Conservation (phyloP, 2,888 invertebrate genomes). For the Argynnis bischoffii region DNA sequence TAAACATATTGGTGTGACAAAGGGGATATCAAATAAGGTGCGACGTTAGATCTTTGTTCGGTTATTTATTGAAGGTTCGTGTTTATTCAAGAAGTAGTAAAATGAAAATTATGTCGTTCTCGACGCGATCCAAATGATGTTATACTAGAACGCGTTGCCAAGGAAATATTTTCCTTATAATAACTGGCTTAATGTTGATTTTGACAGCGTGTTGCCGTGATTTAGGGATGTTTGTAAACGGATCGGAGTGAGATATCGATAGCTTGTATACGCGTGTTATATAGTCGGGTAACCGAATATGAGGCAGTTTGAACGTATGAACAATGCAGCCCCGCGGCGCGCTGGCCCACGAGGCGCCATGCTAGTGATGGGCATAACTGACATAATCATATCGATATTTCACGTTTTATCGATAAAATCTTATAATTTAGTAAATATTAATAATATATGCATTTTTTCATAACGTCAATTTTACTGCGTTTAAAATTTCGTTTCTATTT, state of each 20-base stretch:
- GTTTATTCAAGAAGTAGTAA: conserved; percentile 74
- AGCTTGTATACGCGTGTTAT: conserved; percentile 68
- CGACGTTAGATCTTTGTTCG: conserved; percentile 71
- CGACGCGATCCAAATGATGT: conserved; percentile 38
- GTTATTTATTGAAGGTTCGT: conserved; percentile 70
- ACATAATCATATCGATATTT: no score
- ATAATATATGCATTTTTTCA: neutral
- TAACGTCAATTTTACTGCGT: no score
- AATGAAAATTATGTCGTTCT: conserved; percentile 74
- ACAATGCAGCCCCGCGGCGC: conserved; percentile 75
- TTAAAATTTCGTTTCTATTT: no score
- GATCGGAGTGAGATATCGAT: conserved; percentile 61
- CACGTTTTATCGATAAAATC: conserved; percentile 40
- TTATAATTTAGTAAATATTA: neutral
- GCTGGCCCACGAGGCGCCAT: conserved; percentile 69
- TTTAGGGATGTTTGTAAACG: conserved; percentile 51
- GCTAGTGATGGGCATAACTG: conserved; percentile 50
- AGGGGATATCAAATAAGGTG: conserved; percentile 72
- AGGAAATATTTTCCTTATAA: conserved; percentile 44
- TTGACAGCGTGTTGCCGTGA: conserved; percentile 31
- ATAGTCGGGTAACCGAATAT: conserved; percentile 78
- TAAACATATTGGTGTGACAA: conserved; percentile 55
- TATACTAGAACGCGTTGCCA: conserved; percentile 37
- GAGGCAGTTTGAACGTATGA: conserved; percentile 74
- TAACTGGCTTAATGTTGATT: conserved; percentile 36